Evolutionary conservation across 2,797 vertebrate species (phyloP), one percentile per base, ranked within the genome.

Genomic region (Podargus strigoides): DNA sequence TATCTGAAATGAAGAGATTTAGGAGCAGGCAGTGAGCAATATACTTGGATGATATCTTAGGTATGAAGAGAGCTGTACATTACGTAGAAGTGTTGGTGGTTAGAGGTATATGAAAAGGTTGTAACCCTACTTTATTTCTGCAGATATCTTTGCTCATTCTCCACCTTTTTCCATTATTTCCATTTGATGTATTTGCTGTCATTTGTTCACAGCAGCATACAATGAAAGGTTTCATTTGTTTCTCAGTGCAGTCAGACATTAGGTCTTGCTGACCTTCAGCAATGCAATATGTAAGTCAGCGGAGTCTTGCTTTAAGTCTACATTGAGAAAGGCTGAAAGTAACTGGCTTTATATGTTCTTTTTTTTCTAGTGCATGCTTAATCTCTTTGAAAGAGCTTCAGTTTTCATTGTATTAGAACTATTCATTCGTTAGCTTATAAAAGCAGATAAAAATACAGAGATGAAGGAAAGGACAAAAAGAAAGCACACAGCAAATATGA

Each of bases 181-280:
- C 52, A 42, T 95, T 90, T 97, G 91, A 97, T 89, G 24, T 86
- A 95, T 95, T 90, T 96, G 87, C 86, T 93, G 47, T 95, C 4
- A 0, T 86, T 87, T 89, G 67, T 73, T 85, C 74, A 41, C 56
- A 66, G 93, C 93, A 97, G 84, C 58, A 83, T 93, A 87, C 89
- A 95, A 93, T 92, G 90, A 93, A 97, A 94, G 59, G 55, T 92
- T 97, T 97, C 60, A 89, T 92, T 97, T 96, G 76, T 93, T 97
- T 96, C 91, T 91, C 66, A 78, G 82, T 85, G 70, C 76, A 94
- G 80, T 68, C 80, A 85, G 53, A 59, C 66, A 66, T 93, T 95
- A 94, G 91, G 94, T 96, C 85, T 93, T 94, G 78, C 88, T 96
- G 97, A 96, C 95, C 92, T 96, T 97, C 94, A 95, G 83, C 87